Evolutionary conservation across 1,140 invertebrate species (phyloP).

Genomic region (Gonatopus flavifemur): DNA sequence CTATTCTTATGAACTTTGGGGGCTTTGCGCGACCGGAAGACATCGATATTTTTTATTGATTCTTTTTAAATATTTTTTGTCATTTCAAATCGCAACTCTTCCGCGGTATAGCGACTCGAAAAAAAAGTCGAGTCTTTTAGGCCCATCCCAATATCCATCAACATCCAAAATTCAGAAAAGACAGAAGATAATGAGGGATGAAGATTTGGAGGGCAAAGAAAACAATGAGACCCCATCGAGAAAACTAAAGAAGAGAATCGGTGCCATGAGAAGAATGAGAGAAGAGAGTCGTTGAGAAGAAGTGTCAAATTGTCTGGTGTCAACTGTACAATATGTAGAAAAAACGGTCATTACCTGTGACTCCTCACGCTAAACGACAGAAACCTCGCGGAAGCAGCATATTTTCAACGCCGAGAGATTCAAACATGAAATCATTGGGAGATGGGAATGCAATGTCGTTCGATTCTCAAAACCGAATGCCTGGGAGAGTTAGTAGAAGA

Average conservation of each 20-base stretch:
- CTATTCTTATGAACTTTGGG: no score
- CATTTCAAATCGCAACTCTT: no score
- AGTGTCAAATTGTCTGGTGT: conserved; percentile 27
- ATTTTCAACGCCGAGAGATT: neutral
- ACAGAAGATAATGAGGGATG: neutral
- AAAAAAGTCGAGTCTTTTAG: no score
- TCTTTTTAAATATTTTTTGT: no score
- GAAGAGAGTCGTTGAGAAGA: conserved; percentile 25
- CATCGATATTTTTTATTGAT: no score
- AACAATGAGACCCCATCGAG: conserved; percentile 7
- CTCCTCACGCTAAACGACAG: conserved; percentile 20
- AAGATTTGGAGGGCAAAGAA: conserved; percentile 6
- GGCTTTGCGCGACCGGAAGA: no score
- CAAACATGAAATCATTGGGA: neutral
- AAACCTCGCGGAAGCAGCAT: conserved; percentile 7
- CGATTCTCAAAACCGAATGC: conserved; percentile 3
- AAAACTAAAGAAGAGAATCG: neutral
- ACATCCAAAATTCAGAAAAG: no score
- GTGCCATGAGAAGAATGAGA: neutral
- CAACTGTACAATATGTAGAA: conserved; percentile 13
- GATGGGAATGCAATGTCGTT: conserved; percentile 11
- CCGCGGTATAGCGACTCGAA: no score
- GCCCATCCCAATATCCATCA: no score
- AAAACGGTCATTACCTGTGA: conserved; percentile 23
- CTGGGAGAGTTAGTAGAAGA: conserved; percentile 3